phyloP scores from a whole-genome alignment of 1,140 invertebrate genomes.

The Apis dorsata region DNA sequence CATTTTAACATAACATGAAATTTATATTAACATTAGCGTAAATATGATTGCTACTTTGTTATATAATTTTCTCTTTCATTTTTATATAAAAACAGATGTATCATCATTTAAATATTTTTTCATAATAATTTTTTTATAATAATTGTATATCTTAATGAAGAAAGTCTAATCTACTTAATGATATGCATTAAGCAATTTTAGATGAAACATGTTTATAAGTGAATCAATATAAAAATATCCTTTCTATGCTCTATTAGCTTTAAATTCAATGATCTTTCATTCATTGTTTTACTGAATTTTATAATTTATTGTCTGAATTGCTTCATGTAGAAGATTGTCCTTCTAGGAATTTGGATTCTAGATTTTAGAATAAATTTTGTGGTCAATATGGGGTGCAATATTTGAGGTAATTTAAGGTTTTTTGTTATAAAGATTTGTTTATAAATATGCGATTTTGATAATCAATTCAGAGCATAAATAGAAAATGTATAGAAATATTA shows the following conservation, averaged over 20 bases:
- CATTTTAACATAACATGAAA: slow-evolving; percentile 37
- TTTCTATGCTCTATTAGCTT: slow-evolving; percentile 71
- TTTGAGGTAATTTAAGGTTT: slow-evolving; percentile 49
- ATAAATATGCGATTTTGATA: slow-evolving; percentile 15
- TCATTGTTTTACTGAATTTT: slow-evolving; percentile 64
- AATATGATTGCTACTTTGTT: slow-evolving; percentile 1
- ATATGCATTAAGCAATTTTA: slow-evolving; percentile 56
- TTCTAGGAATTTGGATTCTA: slow-evolving; percentile 62
- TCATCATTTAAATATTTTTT: slow-evolving; percentile 21
- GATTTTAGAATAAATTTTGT: slow-evolving; percentile 63
- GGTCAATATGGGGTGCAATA: slow-evolving; percentile 55
- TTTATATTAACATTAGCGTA: slow-evolving; percentile 9
- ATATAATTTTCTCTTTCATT: slow-evolving; percentile 22
- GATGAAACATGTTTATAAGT: slow-evolving; percentile 61
- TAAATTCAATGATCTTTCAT: slow-evolving; percentile 56
- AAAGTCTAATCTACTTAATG: slow-evolving; percentile 51
- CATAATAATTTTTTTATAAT: not conserved
- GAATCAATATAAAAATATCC: slow-evolving; percentile 78
- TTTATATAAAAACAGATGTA: slow-evolving; percentile 38
- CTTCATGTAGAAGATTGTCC: slow-evolving; percentile 75
- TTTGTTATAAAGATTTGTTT: slow-evolving; percentile 8
- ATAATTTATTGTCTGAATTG: slow-evolving; percentile 79
- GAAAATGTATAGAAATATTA: slow-evolving; percentile 33
- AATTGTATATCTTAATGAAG: slow-evolving; percentile 41
- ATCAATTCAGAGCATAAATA: slow-evolving; percentile 42